phyloP scores from a whole-genome alignment of 30 jellyfish, hydroid and myxozoan genomes.

The Mastigias papua region DNA sequence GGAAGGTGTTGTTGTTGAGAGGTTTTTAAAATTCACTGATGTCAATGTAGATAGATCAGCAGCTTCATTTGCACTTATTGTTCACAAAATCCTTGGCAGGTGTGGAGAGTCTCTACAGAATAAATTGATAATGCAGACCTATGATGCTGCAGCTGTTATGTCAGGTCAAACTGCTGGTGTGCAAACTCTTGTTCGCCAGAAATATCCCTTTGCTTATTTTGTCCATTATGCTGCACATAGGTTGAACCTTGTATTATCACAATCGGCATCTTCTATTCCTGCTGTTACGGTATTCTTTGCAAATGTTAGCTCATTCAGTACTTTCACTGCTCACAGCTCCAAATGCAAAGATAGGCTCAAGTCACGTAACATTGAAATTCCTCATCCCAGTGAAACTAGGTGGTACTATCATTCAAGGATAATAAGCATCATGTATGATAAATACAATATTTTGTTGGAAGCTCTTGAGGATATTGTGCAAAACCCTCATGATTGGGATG shows the following conservation, averaged over 20 bases:
- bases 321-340: slow-evolving; percentile 39
- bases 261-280: slow-evolving; percentile 49
- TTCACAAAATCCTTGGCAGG: neutral
- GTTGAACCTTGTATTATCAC: slow-evolving; percentile 49
- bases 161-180: too few relatives aligned
- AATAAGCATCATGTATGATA: slow-evolving; percentile 3
- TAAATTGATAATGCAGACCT: slow-evolving; percentile 58
- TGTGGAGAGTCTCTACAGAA: slow-evolving; percentile 23
- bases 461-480: slow-evolving; percentile 26
- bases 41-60: slow-evolving; percentile 59
- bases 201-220: too few relatives aligned
- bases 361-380: slow-evolving; percentile 31
- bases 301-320: slow-evolving; percentile 52
- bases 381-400: slow-evolving; percentile 48
- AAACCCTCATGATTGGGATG: slow-evolving; percentile 48
- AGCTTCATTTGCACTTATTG: slow-evolving; percentile 36
- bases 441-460: neutral
- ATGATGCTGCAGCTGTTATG: slow-evolving; percentile 59
- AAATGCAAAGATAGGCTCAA: slow-evolving; percentile 1
- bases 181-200: too few relatives aligned
- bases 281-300: slow-evolving; percentile 52
- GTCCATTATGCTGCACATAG: too few relatives aligned
- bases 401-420: slow-evolving; percentile 34
- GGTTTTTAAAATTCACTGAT: slow-evolving; percentile 29
- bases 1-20: slow-evolving; percentile 22